Percentiles rank a stretch among this genome's conserved stretches.
phyloP scores from a whole-genome alignment of 2,797 vertebrate species.

The Acanthurus tractus region DNA sequence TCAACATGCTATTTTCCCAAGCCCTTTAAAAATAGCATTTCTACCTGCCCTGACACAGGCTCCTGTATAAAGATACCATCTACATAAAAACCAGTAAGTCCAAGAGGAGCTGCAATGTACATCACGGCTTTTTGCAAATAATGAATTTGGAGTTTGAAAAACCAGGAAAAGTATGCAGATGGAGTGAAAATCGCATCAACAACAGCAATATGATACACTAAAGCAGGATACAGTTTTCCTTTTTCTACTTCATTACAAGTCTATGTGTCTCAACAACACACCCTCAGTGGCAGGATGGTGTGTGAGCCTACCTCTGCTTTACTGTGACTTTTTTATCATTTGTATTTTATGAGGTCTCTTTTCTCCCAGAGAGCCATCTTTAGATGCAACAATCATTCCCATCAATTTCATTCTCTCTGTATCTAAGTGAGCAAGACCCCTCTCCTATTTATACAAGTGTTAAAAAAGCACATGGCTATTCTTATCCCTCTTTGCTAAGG shows the following conservation, averaged over 20 bases:
- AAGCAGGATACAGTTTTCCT: background rate
- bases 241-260: background rate
- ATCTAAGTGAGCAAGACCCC: conserved; percentile 19
- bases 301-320: conserved; percentile 2
- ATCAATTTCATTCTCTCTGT: conserved; percentile 34
- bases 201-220: too few species aligned
- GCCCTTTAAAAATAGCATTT: too few species aligned
- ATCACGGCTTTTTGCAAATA: too few species aligned
- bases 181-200: too few species aligned
- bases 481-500: background rate
- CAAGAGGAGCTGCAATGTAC: too few species aligned
- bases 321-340: conserved; percentile 38
- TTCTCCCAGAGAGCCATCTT: conserved; percentile 44
- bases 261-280: background rate
- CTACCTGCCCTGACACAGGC: too few species aligned
- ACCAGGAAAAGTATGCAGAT: too few species aligned
- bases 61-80: too few species aligned
- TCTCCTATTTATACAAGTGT: conserved; percentile 17
- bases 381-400: conserved; percentile 31
- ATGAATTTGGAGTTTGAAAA: too few species aligned
- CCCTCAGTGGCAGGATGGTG: background rate
- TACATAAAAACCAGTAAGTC: too few species aligned
- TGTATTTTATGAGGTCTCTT: conserved; percentile 38
- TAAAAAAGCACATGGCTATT: conserved; percentile 13
- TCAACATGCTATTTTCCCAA: too few species aligned